phyloP scores from a whole-genome alignment of 1,140 invertebrate species.

The Adelges cooleyi region DNA sequence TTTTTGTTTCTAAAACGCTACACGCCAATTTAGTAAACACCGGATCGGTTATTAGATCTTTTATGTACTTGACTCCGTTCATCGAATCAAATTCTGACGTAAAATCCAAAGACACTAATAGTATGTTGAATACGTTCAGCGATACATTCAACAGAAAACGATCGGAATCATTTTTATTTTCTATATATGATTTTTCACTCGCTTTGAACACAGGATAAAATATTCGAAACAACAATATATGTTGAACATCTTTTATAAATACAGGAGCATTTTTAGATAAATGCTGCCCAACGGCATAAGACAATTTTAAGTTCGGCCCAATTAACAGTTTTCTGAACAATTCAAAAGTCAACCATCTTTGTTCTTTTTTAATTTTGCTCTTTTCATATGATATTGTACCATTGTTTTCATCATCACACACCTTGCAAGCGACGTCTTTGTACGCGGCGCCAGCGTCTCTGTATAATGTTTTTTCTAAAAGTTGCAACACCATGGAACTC shows the following conservation, averaged over 20 bases:
- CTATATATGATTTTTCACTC: conserved; percentile 41
- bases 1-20: conserved; percentile 48
- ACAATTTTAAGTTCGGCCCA: conserved; percentile 44
- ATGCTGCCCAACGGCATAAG: conserved; percentile 46
- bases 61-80: conserved; percentile 44
- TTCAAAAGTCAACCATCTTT: conserved; percentile 38
- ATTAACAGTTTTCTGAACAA: conserved; percentile 46
- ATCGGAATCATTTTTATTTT: conserved; percentile 39
- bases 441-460: conserved; percentile 36
- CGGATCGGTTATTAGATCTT: conserved; percentile 43
- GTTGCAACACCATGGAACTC: conserved; percentile 37
- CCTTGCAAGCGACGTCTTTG: conserved; percentile 10
- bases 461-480: conserved; percentile 49
- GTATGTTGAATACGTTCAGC: conserved; percentile 47
- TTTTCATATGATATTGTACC: conserved; percentile 9
- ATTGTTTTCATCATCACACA: conserved; percentile 20
- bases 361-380: conserved; percentile 27
- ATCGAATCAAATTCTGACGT: conserved; percentile 48
- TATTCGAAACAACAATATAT: conserved; percentile 43
- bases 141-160: conserved; percentile 50
- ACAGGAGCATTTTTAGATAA: conserved; percentile 46
- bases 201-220: conserved; percentile 44
- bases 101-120: conserved; percentile 45
- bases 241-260: conserved; percentile 43
- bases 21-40: conserved; percentile 49